These are phyloP conservation scores for Chlorops oryzae DNA, from an alignment of 1,140 invertebrate genomes.

Conservation along the genomic window DNA sequence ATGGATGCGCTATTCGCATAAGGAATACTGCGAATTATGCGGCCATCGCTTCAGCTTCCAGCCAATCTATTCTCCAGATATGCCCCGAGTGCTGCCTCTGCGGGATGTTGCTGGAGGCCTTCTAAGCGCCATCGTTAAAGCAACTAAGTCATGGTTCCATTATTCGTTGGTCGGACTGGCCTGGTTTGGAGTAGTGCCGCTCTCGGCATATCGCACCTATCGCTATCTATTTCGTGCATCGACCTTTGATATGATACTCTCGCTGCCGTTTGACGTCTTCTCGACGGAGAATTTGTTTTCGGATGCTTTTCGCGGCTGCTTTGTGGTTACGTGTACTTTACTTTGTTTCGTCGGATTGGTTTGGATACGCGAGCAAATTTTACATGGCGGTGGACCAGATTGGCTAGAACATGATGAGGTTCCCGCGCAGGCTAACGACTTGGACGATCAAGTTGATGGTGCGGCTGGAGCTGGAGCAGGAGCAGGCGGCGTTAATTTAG, in stretches of 20 bases:
- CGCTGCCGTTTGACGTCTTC: slow-evolving; percentile 84
- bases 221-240: slow-evolving; percentile 86
- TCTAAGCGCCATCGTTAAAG: slow-evolving; percentile 80
- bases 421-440: slow-evolving; percentile 27
- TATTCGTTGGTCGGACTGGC: slow-evolving; percentile 90
- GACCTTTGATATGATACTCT: slow-evolving; percentile 75
- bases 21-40: slow-evolving; percentile 98
- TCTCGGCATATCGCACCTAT: slow-evolving; percentile 95
- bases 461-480: slow-evolving; percentile 30
- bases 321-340: slow-evolving; percentile 93
- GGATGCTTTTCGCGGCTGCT: slow-evolving; percentile 92
- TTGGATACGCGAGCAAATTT: slow-evolving; percentile 96
- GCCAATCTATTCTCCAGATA: slow-evolving; percentile 98
- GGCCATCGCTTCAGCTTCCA: slow-evolving; percentile 97
- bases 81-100: slow-evolving; percentile 92
- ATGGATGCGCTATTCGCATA: slow-evolving; percentile 92
- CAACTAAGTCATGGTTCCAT: slow-evolving; percentile 92
- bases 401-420: slow-evolving; percentile 76
- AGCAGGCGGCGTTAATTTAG: slow-evolving; percentile 22
- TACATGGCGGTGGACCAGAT: slow-evolving; percentile 93
- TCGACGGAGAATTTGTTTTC: slow-evolving; percentile 88
- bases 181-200: slow-evolving; percentile 96
- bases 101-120: slow-evolving; percentile 84
- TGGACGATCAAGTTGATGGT: slow-evolving; percentile 12
- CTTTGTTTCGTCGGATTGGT: slow-evolving; percentile 95